Conservation (phyloP, 1,140 invertebrate genomes). For the Lepeophtheirus salmonis region DNA sequence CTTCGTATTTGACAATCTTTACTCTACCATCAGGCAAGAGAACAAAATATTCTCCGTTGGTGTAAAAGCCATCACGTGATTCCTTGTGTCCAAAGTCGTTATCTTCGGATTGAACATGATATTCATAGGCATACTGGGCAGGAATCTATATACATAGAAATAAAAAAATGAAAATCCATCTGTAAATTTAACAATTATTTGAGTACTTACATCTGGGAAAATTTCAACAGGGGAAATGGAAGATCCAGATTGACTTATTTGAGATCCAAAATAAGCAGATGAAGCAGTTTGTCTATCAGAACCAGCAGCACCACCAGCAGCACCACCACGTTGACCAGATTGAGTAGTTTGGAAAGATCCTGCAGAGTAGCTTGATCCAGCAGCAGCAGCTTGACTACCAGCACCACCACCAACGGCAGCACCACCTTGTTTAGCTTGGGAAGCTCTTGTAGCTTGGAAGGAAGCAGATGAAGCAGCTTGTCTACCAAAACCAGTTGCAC, state of each 20-base stretch:
- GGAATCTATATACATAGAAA: slow-evolving; percentile 1
- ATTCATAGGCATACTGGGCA: slow-evolving; percentile 22
- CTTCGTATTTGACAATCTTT: slow-evolving; percentile 22
- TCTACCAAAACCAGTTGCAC: not conserved
- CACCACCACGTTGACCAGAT: too few species aligned
- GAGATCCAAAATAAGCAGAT: too few species aligned
- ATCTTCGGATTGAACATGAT: slow-evolving; percentile 21
- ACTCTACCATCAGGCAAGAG: slow-evolving; percentile 21
- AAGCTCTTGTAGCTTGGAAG: too few species aligned
- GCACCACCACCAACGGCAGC: too few species aligned
- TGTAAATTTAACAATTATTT: too few species aligned
- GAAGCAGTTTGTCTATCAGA: too few species aligned
- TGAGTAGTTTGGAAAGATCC: too few species aligned
- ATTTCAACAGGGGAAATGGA: not conserved
- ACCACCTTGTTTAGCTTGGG: too few species aligned
- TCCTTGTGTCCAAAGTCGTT: slow-evolving; percentile 23
- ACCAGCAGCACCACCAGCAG: not conserved
- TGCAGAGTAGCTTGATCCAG: not conserved
- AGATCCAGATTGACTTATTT: too few species aligned
- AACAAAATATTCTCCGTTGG: slow-evolving; percentile 22
- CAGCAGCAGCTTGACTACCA: not conserved
- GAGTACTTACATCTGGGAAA: not conserved
- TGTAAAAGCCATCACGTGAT: slow-evolving; percentile 19
- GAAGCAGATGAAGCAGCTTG: too few species aligned
- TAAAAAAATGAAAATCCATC: not conserved